Evolutionary conservation across 2,113 vertebrate species (phyloP), one percentile per base, ranked within the genome.

Genomic region (Pteronura brasiliensis): DNA sequence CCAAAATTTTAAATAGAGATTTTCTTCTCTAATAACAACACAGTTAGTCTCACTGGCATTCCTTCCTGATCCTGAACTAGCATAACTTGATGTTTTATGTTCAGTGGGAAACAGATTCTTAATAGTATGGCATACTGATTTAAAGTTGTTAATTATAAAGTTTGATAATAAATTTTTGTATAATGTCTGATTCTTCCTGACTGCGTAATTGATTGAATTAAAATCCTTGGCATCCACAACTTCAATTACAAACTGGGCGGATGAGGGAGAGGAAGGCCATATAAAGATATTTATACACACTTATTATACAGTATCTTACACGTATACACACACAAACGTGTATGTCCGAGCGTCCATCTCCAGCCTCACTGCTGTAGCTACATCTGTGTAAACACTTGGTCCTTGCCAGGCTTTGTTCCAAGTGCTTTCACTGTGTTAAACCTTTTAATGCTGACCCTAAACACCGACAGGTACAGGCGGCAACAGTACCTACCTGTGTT

Each of bases 121-220:
- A 93, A 55, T 61, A 71, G 23, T 82, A 39, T 55, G 21, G 21
- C 47, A 72, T 57, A 83, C 83, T 84, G 39, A 95, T 57, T 96
- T 65, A 95, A 97, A 93, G 57, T 42, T 44, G 36, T 49, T 86
- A 91, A 95, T 42, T 61, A 67, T 36, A 81, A 94, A 59, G 21
- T 63, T 88, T 90, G 88, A 82, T 93, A 93, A 85, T 63, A 96
- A 74, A 65, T 83, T 89, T 88, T 85, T n/a, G 6, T 47, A 42
- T 29, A 80, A 52, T 36, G 25, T 52, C 27, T 13, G 93, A 90
- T 89, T 91, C 31, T 84, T 90, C 36, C 29, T 79, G 23, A 89
- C 18, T 84, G 31, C 52, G 17, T 74, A 27, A 72, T 25, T 88
- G 81, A 95, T 25, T 76, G 59, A 65, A 88, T 59, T 76, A 86